phyloP scores from a whole-genome alignment of 2,797 vertebrate genomes.

The Thripadectes ignobilis region DNA sequence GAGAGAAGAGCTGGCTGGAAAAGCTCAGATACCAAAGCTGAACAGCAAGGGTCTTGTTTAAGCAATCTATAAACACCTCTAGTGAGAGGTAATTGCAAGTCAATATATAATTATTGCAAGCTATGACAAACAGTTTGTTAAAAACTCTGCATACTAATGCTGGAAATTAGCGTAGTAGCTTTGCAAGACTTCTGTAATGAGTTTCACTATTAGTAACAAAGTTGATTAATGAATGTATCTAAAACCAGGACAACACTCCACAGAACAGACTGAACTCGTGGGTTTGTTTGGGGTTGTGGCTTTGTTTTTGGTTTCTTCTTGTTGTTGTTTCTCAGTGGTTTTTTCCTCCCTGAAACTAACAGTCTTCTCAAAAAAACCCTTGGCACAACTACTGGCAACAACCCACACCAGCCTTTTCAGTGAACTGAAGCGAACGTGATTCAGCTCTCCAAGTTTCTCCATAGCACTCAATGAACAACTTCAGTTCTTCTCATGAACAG shows the following conservation, averaged over 20 bases:
- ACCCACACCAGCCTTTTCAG: too few relatives aligned
- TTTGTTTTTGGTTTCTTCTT: background rate
- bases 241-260: background rate
- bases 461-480: background rate
- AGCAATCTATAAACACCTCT: background rate
- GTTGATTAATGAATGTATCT: background rate
- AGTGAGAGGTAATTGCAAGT: background rate
- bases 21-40: background rate
- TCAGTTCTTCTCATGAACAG: background rate
- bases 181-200: background rate
- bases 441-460: background rate
- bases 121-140: background rate
- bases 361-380: background rate
- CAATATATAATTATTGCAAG: background rate
- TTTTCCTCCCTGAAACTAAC: background rate
- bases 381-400: background rate
- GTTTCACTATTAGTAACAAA: background rate
- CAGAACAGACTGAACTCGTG: background rate
- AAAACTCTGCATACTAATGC: background rate
- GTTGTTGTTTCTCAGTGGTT: background rate
- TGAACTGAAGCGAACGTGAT: rapidly evolving
- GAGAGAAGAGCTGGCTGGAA: background rate
- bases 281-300: background rate
- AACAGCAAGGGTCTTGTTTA: background rate
- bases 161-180: background rate